Percentiles rank a stretch among this genome's conserved stretches.
These are phyloP conservation scores for Oncopodura yosiiana DNA, from an alignment of 1,140 invertebrate genomes.

Conservation along the genomic window DNA sequence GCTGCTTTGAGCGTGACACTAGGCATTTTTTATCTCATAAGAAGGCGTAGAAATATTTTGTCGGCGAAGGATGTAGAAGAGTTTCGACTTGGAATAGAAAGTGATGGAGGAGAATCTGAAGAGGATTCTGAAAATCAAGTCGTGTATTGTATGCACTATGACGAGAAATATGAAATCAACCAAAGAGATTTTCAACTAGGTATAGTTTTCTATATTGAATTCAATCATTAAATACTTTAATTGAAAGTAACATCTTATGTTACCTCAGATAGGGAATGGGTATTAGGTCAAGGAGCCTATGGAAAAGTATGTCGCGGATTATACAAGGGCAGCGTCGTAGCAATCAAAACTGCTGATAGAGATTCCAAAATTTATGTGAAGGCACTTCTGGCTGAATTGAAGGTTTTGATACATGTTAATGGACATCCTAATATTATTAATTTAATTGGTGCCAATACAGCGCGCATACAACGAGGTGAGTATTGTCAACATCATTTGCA, in stretches of 20 bases:
- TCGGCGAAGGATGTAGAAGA: no score
- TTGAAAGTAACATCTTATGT: no score
- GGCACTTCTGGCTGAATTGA: background rate
- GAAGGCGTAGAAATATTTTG: background rate
- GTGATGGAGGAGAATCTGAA: no score
- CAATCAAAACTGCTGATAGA: conserved; percentile 20
- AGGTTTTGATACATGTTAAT: background rate
- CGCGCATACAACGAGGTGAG: background rate
- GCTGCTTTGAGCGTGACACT: background rate
- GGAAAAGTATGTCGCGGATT: background rate
- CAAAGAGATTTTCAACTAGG: no score
- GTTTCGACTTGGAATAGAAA: no score
- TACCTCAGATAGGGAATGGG: background rate
- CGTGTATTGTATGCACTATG: no score
- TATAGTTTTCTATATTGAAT: no score
- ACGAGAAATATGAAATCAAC: no score
- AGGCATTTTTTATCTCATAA: background rate
- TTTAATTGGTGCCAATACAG: background rate
- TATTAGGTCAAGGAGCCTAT: background rate
- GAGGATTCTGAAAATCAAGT: no score
- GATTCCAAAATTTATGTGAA: no score
- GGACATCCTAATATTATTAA: background rate
- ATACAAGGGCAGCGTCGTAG: background rate
- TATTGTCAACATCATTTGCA: no score
- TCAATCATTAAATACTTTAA: no score